Evolutionary conservation across 2,797 vertebrate genomes (phyloP), one percentile per base, ranked within the genome.

Genomic region (Todus mexicanus): DNA sequence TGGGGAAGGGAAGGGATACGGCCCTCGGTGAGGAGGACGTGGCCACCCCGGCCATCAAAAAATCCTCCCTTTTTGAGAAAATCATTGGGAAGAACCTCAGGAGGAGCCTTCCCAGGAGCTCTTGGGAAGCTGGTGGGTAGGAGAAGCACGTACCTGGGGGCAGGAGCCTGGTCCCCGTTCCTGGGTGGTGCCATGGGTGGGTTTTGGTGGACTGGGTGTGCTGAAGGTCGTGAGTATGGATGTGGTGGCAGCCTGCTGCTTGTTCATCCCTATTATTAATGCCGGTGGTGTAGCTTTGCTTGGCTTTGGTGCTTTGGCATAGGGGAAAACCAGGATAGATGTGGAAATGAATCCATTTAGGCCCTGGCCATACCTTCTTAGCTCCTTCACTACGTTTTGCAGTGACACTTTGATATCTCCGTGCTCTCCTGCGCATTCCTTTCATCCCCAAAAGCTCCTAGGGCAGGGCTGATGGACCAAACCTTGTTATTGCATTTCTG

Each of bases 141-240:
- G 63, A 75, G 63, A 37, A 37, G n/a, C 21, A 27, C 0, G 1
- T 64, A 56, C 40, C 60, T 8, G 57, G 3, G 13, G 40, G 17
- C 22, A 50, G 75, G 54, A 17, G 2, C 0, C 4, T 7, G 29
- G 22, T 53, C 11, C 20, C 1, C 1, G 1, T 0, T 23, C 48
- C 8, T 21, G 47, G 17, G 8, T 6, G 43, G 26, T 54, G 12
- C 16, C 40, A 12, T 42, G 45, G 54, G 0, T 15, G 74, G 71
- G 9, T 7, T 43, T 56, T 10, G 54, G 16, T 7, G 77, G 25
- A 22, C 27, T 42, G 85, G 79, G 10, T n/a, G 50, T 5, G 19
- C 37, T 14, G 18, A 15, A 19, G 40, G 9, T 16, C 25, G 21
- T 4, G 12, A 1, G 29, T 5, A 1, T 2, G 26, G 45, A 9